Evolutionary conservation across 2,888 invertebrate species (phyloP), one percentile per base, ranked within the genome.

Genomic region (Bombyx huttoni): DNA sequence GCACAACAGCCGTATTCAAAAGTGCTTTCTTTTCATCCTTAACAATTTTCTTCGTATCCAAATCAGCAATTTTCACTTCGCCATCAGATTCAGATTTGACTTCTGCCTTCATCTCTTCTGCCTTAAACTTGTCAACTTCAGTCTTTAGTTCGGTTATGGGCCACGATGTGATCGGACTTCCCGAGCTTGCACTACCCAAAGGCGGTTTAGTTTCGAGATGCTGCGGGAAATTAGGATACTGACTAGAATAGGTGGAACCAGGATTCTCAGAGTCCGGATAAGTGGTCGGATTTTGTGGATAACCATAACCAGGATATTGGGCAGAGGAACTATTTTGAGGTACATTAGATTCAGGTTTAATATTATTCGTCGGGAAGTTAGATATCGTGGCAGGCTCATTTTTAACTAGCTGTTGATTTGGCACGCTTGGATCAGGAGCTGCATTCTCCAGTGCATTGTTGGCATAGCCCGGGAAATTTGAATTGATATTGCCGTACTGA

Each of bases 31-130:
- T 84, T 53, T 87, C 87, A 54, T 84, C 80, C 62, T 81, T 83
- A 1, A 87, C 84, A 46, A 86, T 79, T 61, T 75, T 86, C 61
- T 81, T 90, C 35, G 82, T 89, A 60, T 85, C 89, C 52, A 90
- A 76, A 65, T 87, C 86, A 67, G 89, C 81, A 54, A 89, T 88
- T 76, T 90, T 82, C 1, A 88, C 75, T 75, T 89, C 89, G 3
- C 89, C 89, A 34, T 89, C 89, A 0, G 86, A 83, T 68, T 91
- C 90, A 2, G 88, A 86, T 64, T 89, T 89, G 1, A 81, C 74
- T 62, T 89, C 89, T 7, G 70, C 57, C 68, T 84, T 89, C 40
- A 52, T 40, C 55, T 84, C 87, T 68, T 86, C 87, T 33, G 75
- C 69, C 72, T 87, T 87, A 7, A 84, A 61, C 70, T 80, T 86